A percentile compares a stretch with the other conserved stretches of the same genome.
Evolutionary conservation across 2,888 invertebrate genomes (phyloP).

Genomic region (Spisula subtruncata): DNA sequence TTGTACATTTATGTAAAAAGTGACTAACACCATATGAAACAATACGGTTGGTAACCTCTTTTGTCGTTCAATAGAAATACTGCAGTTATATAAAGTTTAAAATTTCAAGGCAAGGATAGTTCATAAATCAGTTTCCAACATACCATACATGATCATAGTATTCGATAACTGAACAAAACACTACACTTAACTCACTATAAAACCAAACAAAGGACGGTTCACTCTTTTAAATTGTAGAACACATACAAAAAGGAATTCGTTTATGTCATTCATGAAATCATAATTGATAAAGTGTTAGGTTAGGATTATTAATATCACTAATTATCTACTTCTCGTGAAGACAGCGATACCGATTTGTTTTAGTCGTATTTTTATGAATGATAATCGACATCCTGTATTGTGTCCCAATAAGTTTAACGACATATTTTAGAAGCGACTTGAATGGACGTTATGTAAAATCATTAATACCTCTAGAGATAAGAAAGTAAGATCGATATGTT

Average conservation of each 20-base stretch:
- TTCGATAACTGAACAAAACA: not conserved
- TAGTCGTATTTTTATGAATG: slow-evolving; percentile 30
- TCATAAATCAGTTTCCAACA: not conserved
- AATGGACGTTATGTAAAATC: slow-evolving; percentile 43
- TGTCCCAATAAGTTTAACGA: not conserved
- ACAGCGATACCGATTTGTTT: slow-evolving; percentile 35
- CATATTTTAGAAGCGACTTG: not conserved
- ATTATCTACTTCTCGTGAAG: slow-evolving; percentile 27
- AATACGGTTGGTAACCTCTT: no score
- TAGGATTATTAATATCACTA: slow-evolving; percentile 4
- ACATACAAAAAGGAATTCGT: not conserved
- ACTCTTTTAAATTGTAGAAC: not conserved
- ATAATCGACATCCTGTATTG: slow-evolving; percentile 26
- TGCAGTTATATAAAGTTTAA: not conserved
- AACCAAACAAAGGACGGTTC: not conserved
- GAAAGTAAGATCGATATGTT: not conserved
- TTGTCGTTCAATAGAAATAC: no score
- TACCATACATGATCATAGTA: not conserved
- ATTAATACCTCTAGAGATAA: slow-evolving; percentile 32
- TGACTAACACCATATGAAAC: no score
- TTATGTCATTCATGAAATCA: not conserved
- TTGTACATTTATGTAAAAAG: no score
- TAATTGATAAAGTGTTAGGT: not conserved
- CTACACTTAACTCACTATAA: not conserved
- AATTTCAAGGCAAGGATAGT: not conserved